Percentiles rank a stretch among this genome's conserved stretches.
These are phyloP conservation scores for fruit fly (Drosophila melanogaster) DNA, from an alignment of 1,140 invertebrate genomes.

Conservation along the genomic window DNA sequence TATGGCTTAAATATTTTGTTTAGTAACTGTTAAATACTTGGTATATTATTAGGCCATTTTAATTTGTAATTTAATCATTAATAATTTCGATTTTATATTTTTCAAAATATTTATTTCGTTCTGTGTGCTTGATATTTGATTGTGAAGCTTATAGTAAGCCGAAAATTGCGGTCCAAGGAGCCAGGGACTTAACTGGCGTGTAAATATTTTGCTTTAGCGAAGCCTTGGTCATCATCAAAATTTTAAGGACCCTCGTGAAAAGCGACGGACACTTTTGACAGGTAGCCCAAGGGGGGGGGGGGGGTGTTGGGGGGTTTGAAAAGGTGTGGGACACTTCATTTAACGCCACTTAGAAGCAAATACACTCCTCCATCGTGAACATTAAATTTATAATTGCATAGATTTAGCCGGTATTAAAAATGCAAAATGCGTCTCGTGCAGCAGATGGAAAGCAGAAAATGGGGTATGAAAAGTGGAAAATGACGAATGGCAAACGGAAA, in stretches of 20 bases:
- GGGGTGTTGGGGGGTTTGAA: too few relatives aligned
- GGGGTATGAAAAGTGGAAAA: not conserved
- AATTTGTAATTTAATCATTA: not conserved
- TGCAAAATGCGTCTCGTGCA: constrained; percentile 51
- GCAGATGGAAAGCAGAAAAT: constrained; percentile 17
- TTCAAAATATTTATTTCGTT: not conserved
- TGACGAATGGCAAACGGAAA: not conserved
- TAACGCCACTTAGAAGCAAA: constrained; percentile 12
- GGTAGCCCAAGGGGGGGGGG: not conserved
- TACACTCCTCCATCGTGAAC: constrained; percentile 14
- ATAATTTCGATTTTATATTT: not conserved
- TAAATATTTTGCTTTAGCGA: constrained; percentile 25
- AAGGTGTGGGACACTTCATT: constrained; percentile 7
- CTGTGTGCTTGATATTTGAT: not conserved
- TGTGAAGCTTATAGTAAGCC: not conserved
- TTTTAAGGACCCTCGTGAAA: constrained; percentile 3
- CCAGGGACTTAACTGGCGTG: not conserved
- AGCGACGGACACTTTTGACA: constrained; percentile 19
- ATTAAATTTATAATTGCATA: constrained; percentile 54
- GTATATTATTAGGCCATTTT: not conserved
- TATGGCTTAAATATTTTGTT: too few relatives aligned
- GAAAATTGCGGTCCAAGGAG: constrained; percentile 2
- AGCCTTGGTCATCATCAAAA: constrained; percentile 6
- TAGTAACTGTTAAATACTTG: too few relatives aligned
- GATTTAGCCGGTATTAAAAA: constrained; percentile 55